Conservation (phyloP, 2,888 invertebrate genomes). For the Pocota personata region DNA sequence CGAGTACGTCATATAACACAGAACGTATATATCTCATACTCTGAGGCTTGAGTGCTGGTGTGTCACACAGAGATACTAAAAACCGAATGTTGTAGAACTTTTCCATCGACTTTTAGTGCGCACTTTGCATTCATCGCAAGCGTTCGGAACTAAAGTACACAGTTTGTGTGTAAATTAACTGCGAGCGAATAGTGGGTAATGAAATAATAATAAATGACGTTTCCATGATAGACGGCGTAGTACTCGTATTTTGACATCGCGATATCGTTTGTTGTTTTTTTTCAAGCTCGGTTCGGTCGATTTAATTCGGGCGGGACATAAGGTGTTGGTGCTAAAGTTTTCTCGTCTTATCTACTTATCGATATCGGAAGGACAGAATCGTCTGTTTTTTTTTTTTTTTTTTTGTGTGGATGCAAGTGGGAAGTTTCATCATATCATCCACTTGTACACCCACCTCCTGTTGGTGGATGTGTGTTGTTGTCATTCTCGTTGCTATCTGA, state of each 20-base stretch:
- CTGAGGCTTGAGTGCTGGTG: slow-evolving; percentile 39
- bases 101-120: slow-evolving; percentile 70
- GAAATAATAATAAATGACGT: slow-evolving; percentile 41
- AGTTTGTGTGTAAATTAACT: slow-evolving; percentile 42
- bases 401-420: not conserved
- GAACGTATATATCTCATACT: slow-evolving; percentile 43
- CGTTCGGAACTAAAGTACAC: slow-evolving; percentile 62
- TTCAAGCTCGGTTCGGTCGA: not conserved
- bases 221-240: slow-evolving; percentile 4
- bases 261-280: not conserved
- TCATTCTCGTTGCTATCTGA: slow-evolving; percentile 31
- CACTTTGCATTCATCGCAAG: slow-evolving; percentile 68
- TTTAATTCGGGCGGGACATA: slow-evolving; percentile 21
- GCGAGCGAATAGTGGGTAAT: slow-evolving; percentile 30
- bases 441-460: slow-evolving; percentile 14
- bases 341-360: not conserved
- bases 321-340: not conserved
- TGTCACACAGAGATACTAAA: slow-evolving; percentile 68
- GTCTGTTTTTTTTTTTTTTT: not conserved
- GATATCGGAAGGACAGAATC: not conserved
- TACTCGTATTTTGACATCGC: slow-evolving; percentile 2
- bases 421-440: not conserved
- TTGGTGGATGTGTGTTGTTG: slow-evolving; percentile 29
- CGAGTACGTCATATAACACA: slow-evolving; percentile 31
- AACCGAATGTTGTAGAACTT: slow-evolving; percentile 65